These are phyloP conservation scores for Neotragus moschatus DNA, from an alignment of 2,113 vertebrate species.

Conservation along the genomic window DNA sequence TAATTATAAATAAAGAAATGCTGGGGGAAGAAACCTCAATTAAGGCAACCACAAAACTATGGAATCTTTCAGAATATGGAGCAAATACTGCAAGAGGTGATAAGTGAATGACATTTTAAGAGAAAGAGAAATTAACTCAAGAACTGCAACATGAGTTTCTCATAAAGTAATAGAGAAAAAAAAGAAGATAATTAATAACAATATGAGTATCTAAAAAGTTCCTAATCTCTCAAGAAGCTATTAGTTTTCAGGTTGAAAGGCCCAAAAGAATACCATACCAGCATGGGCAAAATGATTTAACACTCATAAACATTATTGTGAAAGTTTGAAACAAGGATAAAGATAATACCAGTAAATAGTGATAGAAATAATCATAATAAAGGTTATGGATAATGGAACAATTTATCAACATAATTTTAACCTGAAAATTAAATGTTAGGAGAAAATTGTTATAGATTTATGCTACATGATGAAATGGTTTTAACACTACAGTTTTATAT, in stretches of 20 bases:
- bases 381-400: background rate
- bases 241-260: background rate
- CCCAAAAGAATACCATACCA: background rate
- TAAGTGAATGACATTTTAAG: background rate
- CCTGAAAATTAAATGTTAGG: background rate
- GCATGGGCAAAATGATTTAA: background rate
- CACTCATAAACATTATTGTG: background rate
- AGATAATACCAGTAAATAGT: background rate
- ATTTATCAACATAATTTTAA: background rate
- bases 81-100: background rate
- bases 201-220: background rate
- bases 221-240: background rate
- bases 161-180: background rate
- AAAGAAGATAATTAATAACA: background rate
- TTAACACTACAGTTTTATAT: background rate
- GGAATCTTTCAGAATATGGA: background rate
- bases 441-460: background rate
- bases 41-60: background rate
- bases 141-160: background rate
- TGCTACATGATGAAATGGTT: background rate
- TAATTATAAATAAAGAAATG: background rate
- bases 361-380: background rate
- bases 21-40: background rate
- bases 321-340: background rate
- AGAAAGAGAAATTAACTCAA: background rate